phyloP scores from a whole-genome alignment of 2,113 vertebrate species.

The Pseudopipra pipra region DNA sequence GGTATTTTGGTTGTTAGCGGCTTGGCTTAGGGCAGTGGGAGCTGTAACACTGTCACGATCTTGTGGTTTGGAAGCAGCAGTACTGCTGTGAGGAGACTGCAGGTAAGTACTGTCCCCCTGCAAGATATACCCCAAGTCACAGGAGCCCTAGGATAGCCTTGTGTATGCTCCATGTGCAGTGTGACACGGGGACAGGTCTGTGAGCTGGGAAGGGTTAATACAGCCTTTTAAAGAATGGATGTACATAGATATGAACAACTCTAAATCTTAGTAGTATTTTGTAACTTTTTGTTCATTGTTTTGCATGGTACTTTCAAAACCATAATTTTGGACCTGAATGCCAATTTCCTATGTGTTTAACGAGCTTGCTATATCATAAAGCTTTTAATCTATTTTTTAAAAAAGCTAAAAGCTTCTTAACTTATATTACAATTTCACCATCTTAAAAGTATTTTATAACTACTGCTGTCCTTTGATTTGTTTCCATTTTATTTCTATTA shows the following conservation, averaged over 20 bases:
- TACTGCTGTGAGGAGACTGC: not conserved
- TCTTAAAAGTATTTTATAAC: conserved; percentile 93
- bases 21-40: not conserved
- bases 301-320: conserved; percentile 81
- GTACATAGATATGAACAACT: conserved; percentile 29
- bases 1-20: not conserved
- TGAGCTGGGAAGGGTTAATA: conserved; percentile 72
- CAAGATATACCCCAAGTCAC: not conserved
- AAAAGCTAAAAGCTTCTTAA: conserved; percentile 80
- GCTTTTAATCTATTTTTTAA: conserved; percentile 77
- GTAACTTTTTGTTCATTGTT: conserved; percentile 80
- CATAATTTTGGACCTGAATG: conserved; percentile 79
- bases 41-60: rapidly evolving
- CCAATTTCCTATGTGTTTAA: conserved; percentile 79
- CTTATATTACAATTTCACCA: conserved; percentile 80
- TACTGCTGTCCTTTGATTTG: conserved; percentile 98
- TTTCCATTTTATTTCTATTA: conserved; percentile 99
- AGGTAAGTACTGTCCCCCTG: not conserved
- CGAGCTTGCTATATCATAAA: conserved; percentile 79
- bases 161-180: not conserved
- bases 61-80: not conserved
- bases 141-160: not conserved
- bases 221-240: conserved; percentile 23
- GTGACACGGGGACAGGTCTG: not conserved
- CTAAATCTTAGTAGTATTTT: conserved; percentile 60